Base-by-base conservation (phyloP, 30 jellyfish, hydroid and myxozoan genomes). In the Aurelia aurita region DNA sequence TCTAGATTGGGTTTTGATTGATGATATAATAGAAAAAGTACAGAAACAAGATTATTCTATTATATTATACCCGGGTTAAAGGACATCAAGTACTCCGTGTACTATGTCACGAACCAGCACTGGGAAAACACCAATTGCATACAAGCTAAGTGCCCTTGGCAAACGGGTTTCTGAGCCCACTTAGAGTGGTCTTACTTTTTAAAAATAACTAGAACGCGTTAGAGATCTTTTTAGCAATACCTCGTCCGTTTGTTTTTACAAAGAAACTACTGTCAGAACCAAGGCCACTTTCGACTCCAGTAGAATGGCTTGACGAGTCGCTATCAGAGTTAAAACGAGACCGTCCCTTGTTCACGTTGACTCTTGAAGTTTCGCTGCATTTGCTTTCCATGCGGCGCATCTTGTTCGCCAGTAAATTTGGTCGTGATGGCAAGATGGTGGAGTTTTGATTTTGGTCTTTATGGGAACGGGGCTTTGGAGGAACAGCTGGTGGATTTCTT, bases 341-440 rank as follows among this genome's bases (percentile, higher is more conserved):
- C 47, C 88, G 46, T 49, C 51, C 45, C 63, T 59, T 77, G 11
- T 28, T 49, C 88, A 67, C 22, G 59, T 77, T 77, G 29, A 22
- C 39, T 39, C 58, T 35, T 27, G 88, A 28, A 7, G 0, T 39
- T 20, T 77, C 88, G 28, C 88, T 77, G 70, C 88, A 77, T 60
- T 77, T 77, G 57, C 88, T 77, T 46, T 77, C 88, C 31, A n/a
- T 15, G 34, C 76, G 88, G 19, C 70, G 47, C 88, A 61, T 61
- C 44, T 77, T 77, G 11, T 72, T 72, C 19, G 78, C 55, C 26
- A 77, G 69, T 18, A 77, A 35, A 53, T 45, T 77, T 29, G 88
- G 88, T 14, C 58, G 51, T 31, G 88, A 77, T 23, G 88, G 88
- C 44, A 77, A 68, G 14, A 60, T 68, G 9, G 47, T 73, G 31